Conservation (phyloP, 2,797 vertebrate genomes). For the Sebastes trivittatus region DNA sequence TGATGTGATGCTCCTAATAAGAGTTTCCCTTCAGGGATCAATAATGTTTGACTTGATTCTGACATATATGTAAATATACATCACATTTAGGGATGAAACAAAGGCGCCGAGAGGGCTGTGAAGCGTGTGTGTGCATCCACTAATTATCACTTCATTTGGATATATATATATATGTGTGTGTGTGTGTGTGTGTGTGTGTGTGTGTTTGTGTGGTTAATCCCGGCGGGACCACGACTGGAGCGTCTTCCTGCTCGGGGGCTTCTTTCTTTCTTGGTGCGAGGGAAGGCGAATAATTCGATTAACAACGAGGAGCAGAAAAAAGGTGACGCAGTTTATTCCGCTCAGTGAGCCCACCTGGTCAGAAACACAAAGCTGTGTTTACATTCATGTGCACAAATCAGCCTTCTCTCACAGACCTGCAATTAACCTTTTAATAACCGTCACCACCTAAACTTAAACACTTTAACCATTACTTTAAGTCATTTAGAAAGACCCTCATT, state of each 20-base stretch:
- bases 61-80: background rate
- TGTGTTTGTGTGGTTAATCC: background rate
- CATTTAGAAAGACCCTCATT: too few species aligned
- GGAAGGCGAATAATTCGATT: conserved; percentile 73
- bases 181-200: background rate
- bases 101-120: conserved; percentile 3
- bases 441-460: too few species aligned
- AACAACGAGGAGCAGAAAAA: conserved; percentile 65
- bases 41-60: background rate
- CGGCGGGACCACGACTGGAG: conserved; percentile 52
- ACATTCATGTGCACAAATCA: too few species aligned
- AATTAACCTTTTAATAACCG: too few species aligned
- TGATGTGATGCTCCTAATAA: too few species aligned
- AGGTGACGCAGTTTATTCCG: conserved; percentile 75
- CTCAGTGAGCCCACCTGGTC: conserved; percentile 75
- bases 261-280: conserved; percentile 22
- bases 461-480: too few species aligned
- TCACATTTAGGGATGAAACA: background rate
- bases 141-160: too few species aligned
- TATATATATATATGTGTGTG: too few species aligned
- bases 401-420: too few species aligned
- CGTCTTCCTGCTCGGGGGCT: conserved; percentile 59
- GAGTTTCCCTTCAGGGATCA: conserved; percentile 12
- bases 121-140: background rate
- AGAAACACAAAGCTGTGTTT: background rate